These are phyloP conservation scores for Coregonus sp. DNA, from an alignment of 2,797 vertebrate species.

Conservation along the genomic window DNA sequence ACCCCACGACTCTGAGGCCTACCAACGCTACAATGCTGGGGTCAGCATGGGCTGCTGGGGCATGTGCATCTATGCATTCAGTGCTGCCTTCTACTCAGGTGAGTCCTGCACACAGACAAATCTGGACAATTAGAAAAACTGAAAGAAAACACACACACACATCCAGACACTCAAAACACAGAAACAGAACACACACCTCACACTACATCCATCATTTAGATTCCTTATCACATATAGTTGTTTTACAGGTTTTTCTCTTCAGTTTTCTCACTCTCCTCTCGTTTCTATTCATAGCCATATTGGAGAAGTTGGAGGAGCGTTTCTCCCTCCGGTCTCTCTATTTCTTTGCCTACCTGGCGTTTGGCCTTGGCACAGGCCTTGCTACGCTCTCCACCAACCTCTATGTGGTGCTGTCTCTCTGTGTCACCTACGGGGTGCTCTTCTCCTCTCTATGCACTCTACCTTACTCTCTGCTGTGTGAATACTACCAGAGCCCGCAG, in stretches of 20 bases:
- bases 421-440: slow-evolving; percentile 90
- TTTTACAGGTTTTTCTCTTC: neutral
- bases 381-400: slow-evolving; percentile 92
- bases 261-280: neutral
- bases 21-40: slow-evolving; percentile 88
- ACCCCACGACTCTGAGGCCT: slow-evolving; percentile 87
- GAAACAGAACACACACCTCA: neutral
- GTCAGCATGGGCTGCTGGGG: slow-evolving; percentile 99
- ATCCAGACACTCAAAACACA: neutral
- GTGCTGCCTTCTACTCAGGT: slow-evolving; percentile 98
- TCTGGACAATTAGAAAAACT: neutral
- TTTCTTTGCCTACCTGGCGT: slow-evolving; percentile 94
- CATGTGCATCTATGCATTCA: slow-evolving; percentile 98
- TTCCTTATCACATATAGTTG: neutral
- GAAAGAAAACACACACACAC: neutral
- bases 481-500: slow-evolving; percentile 97
- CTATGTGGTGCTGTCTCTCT: slow-evolving; percentile 92
- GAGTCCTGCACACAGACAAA: slow-evolving; percentile 12
- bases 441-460: slow-evolving; percentile 97
- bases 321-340: slow-evolving; percentile 93
- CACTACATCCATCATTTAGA: neutral
- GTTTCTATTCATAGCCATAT: slow-evolving; percentile 74
- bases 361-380: slow-evolving; percentile 93
- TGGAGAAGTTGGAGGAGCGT: slow-evolving; percentile 94
- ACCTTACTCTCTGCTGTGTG: slow-evolving; percentile 97